A percentile compares a stretch with the other conserved stretches of the same genome.
These are phyloP conservation scores for Anoplius nigerrimus DNA, from an alignment of 2,888 invertebrate genomes.

Conservation along the genomic window DNA sequence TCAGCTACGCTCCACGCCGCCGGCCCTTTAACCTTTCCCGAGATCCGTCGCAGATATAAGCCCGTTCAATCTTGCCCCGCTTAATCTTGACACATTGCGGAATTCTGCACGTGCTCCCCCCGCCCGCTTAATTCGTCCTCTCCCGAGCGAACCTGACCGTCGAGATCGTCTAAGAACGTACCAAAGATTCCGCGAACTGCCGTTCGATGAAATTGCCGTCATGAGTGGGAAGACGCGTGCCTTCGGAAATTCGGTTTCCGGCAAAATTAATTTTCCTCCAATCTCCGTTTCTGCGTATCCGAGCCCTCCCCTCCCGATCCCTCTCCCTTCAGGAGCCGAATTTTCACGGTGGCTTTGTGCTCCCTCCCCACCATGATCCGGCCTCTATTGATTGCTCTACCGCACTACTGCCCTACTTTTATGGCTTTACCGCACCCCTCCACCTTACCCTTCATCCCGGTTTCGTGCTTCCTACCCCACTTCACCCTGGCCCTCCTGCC, in stretches of 20 bases:
- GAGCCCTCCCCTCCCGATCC: slow-evolving; percentile 17
- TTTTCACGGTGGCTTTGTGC: slow-evolving; percentile 57
- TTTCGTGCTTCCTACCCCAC: slow-evolving; percentile 2
- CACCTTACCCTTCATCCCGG: neutral
- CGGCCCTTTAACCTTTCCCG: no score
- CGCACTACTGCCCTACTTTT: slow-evolving; percentile 74
- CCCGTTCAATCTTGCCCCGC: no score
- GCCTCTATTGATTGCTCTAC: slow-evolving; percentile 72
- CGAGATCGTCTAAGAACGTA: no score
- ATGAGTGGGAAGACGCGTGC: no score
- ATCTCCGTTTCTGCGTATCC: neutral
- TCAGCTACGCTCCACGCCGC: no score
- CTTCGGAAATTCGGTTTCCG: neutral
- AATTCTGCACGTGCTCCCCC: no score
- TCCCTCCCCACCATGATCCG: slow-evolving; percentile 59
- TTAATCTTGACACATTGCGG: no score
- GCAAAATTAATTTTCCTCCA: neutral
- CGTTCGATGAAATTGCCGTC: no score
- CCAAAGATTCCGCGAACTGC: no score
- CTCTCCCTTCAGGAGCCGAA: slow-evolving; percentile 43
- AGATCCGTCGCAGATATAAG: no score
- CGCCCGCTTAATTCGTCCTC: no score
- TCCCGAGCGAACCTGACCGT: no score
- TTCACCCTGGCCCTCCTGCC: slow-evolving; percentile 5
- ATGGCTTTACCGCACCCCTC: slow-evolving; percentile 57